Evolutionary conservation across 2,888 invertebrate species (phyloP).

Genomic region (Malthinus seriepunctatus): DNA sequence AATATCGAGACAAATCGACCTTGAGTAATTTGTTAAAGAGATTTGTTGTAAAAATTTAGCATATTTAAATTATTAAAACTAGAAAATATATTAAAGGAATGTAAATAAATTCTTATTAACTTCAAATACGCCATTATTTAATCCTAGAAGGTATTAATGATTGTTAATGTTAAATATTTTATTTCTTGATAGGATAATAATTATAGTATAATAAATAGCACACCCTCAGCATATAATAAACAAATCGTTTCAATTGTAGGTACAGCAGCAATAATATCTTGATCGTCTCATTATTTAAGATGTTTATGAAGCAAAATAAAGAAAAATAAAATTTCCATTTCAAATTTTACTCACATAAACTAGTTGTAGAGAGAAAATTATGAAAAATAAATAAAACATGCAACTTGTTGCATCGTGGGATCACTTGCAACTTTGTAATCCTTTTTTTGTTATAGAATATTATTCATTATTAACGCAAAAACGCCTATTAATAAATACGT

Average conservation of each 20-base stretch:
- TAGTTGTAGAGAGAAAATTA: slow-evolving; percentile 34
- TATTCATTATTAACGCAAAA: slow-evolving; percentile 19
- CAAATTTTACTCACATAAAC: slow-evolving; percentile 36
- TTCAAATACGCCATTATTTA: slow-evolving; percentile 6
- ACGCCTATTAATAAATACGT: slow-evolving; percentile 25
- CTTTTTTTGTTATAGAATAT: slow-evolving; percentile 32
- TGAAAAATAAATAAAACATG: slow-evolving; percentile 42
- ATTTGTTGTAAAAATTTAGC: neutral
- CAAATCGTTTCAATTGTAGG: slow-evolving; percentile 7
- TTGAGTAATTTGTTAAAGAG: neutral
- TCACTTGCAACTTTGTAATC: slow-evolving; percentile 26
- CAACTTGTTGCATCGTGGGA: slow-evolving; percentile 39
- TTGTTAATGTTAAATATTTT: slow-evolving; percentile 7
- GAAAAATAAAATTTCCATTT: slow-evolving; percentile 35
- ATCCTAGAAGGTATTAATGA: slow-evolving; percentile 8
- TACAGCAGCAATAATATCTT: slow-evolving; percentile 10
- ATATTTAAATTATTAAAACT: neutral
- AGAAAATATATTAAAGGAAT: neutral
- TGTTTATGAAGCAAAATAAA: slow-evolving; percentile 11
- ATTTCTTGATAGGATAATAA: slow-evolving; percentile 1
- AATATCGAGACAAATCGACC: neutral
- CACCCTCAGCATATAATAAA: slow-evolving; percentile 8
- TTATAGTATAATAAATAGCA: slow-evolving; percentile 4
- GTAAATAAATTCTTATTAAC: neutral
- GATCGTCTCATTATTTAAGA: slow-evolving; percentile 11